phyloP scores from a whole-genome alignment of 2,113 vertebrate genomes.

The Leptodactylus fuscus region DNA sequence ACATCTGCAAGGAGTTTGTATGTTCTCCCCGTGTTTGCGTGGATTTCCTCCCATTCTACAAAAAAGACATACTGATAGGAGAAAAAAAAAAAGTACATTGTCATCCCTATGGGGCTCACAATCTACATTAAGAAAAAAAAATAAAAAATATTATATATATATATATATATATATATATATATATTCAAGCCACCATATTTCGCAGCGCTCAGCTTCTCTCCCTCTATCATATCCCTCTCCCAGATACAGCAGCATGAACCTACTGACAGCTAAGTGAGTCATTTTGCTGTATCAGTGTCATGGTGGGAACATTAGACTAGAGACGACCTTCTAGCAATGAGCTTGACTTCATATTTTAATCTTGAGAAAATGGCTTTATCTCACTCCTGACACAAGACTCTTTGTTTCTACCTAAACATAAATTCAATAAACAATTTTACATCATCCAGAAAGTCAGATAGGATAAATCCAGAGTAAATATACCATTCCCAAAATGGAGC shows the following conservation, averaged over 20 bases:
- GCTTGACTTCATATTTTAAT: background rate
- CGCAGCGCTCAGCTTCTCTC: too few species aligned
- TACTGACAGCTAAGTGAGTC: background rate
- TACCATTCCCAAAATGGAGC: background rate
- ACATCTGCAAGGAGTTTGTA: too few species aligned
- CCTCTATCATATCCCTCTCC: too few species aligned
- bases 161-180: too few species aligned
- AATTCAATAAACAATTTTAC: constrained; percentile 13
- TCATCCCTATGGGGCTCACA: too few species aligned
- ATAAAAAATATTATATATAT: too few species aligned
- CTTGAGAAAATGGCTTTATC: constrained; percentile 17
- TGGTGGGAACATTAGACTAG: background rate
- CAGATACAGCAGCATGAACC: background rate
- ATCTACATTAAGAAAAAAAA: too few species aligned
- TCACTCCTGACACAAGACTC: constrained; percentile 14
- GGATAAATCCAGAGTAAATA: constrained; percentile 38
- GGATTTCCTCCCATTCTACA: too few species aligned
- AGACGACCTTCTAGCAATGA: background rate
- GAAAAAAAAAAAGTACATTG: too few species aligned
- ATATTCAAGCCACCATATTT: too few species aligned
- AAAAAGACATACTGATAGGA: too few species aligned
- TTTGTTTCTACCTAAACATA: constrained; percentile 42
- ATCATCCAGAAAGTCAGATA: constrained; percentile 10
- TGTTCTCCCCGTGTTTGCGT: too few species aligned
- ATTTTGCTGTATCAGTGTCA: background rate